Evolutionary conservation across 2,113 vertebrate species (phyloP).

Genomic region (Pterophyllum scalare): DNA sequence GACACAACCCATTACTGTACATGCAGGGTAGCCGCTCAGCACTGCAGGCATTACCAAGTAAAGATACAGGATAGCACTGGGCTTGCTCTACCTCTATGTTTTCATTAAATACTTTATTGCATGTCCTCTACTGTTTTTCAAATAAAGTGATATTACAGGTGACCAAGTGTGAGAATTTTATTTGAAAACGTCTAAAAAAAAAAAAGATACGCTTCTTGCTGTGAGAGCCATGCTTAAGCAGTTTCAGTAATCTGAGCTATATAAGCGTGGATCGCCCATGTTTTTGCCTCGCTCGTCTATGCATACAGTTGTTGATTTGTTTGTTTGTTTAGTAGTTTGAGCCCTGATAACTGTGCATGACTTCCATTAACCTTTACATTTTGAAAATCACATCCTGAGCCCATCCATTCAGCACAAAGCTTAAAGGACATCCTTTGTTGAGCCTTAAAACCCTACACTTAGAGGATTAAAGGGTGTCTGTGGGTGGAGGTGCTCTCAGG

Average conservation of each 20-base stretch:
- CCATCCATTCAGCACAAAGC: conserved; percentile 56
- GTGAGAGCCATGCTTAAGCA: not conserved
- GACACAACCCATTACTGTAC: not conserved
- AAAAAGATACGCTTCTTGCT: not conserved
- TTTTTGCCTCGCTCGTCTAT: not conserved
- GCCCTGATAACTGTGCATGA: not conserved
- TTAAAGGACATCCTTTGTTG: conserved; percentile 69
- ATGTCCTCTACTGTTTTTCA: too few relatives aligned
- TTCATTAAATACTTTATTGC: not conserved
- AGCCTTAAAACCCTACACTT: conserved; percentile 60
- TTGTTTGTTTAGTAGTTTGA: conserved; percentile 11
- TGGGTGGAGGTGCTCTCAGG: conserved; percentile 40
- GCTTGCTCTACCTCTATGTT: not conserved
- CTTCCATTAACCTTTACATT: conserved; percentile 45
- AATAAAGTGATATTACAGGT: not conserved
- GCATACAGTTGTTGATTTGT: not conserved
- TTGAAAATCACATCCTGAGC: conserved; percentile 23
- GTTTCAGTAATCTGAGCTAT: not conserved
- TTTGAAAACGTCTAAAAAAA: not conserved
- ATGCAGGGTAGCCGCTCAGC: not conserved
- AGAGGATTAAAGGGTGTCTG: conserved; percentile 58
- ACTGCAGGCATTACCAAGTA: not conserved
- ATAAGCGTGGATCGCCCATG: not conserved
- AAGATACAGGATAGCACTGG: not conserved
- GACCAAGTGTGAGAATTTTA: not conserved